Evolutionary conservation across 2,113 vertebrate species (phyloP).

Genomic region (Protomyctophum bolini): DNA sequence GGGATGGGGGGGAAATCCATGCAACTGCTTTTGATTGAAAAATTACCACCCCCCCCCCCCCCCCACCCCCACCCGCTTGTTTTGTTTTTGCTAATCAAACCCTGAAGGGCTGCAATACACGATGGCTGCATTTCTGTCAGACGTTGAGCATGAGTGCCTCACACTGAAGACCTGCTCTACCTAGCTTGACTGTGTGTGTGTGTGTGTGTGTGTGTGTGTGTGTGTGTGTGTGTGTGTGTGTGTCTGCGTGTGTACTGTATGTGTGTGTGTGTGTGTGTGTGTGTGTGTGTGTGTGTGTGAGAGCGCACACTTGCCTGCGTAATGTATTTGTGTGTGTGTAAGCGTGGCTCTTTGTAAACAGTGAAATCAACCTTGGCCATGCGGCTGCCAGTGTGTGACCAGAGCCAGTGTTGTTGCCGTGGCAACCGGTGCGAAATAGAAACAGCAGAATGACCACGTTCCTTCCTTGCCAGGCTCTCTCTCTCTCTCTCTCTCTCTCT

Average conservation of each 20-base stretch:
- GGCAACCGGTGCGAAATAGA: conserved; percentile 53
- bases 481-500: neutral
- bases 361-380: conserved; percentile 23
- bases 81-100: too few species aligned
- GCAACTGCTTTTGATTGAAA: too few species aligned
- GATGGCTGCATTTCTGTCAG: neutral
- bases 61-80: too few species aligned
- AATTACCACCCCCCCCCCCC: too few species aligned
- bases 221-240: conserved; percentile 19
- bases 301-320: neutral
- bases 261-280: neutral
- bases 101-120: neutral
- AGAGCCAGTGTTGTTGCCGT: conserved; percentile 37
- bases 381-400: conserved; percentile 21
- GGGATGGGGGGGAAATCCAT: too few species aligned
- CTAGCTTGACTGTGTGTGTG: neutral
- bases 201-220: conserved; percentile 22
- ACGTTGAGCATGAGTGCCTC: neutral
- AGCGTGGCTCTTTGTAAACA: conserved; percentile 20
- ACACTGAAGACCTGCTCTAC: conserved; percentile 8
- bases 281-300: conserved; percentile 1
- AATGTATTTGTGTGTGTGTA: conserved; percentile 10
- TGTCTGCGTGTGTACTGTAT: conserved; percentile 22
- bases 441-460: conserved; percentile 38
- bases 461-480: conserved; percentile 27